Base-by-base conservation (phyloP, 2,113 vertebrate genomes). In the Equus quagga region DNA sequence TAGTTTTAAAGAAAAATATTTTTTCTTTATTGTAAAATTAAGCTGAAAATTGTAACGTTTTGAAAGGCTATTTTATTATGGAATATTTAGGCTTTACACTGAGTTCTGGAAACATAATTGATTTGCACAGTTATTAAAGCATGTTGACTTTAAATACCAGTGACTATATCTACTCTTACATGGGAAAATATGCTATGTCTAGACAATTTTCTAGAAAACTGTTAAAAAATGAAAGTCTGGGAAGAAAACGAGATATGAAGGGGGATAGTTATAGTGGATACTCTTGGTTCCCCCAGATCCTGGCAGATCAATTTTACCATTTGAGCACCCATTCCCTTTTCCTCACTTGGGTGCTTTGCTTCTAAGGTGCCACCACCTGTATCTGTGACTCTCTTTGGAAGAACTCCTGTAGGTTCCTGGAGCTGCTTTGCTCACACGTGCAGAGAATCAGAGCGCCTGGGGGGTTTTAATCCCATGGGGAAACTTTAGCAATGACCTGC, bases 131-230 rank as follows among this genome's bases (percentile, higher is more conserved):
- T 97, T 83, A 69, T 65, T 58, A 36, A 94, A 78, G 7, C 33
- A 78, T 41, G 8, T 56, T 87, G 8, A 67, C 91, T 89, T 95
- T 88, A 92, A 84, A 46, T 76, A 86, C 36, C 56, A 83, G 64
- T 58, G 60, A 67, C 75, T 81, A 2, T 70, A n/a, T 31, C 26
- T 81, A 9, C 18, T 64, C 19, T 78, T 41, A 54, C 8, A 21
- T 2, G 46, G 23, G n/a, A 24, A n/a, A 89, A 83, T 5, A 78
- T 10, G n/a, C 14, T n/a, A 1, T 72, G 17, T 83, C 46, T 51
- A 67, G 67, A 79, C 13, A 80, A 14, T 64, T 86, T 95, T 89
- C 11, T 36, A 46, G 18, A 28, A 54, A 73, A 44, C 4, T 54
- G 1, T 70, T 88, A 23, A 69, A 70, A 80, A 60, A 36, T 51